Base-by-base conservation (phyloP, 2,113 vertebrate species). In the Turdus rufiventris region DNA sequence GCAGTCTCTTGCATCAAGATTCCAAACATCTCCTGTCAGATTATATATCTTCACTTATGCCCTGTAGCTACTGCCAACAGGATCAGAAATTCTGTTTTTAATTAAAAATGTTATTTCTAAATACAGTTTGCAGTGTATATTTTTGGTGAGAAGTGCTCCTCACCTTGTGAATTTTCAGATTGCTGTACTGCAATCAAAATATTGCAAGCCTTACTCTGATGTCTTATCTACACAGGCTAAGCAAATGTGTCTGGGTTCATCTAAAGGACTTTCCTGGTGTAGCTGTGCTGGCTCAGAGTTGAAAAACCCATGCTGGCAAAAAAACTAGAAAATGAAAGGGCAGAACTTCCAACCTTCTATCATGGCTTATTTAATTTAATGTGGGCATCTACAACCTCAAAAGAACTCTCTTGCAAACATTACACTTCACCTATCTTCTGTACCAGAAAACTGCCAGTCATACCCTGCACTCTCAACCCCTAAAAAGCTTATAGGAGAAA, bases 81-180 rank as follows among this genome's bases (percentile, higher is more conserved):
- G 88, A 94, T 96, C 89, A 94, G 89, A 96, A 97, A 96, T 92
- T 91, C 38, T 96, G 88, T 42, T 95, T 97, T 96, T 96, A 97
- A 97, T 97, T 97, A 96, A 96, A 97, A 96, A 93, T 70, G 89
- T 96, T 95, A 91, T 87, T 94, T 96, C 95, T 88, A 96, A 95
- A 97, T 95, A 76, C 92, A 93, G 60, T 95, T 95, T 90, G 86
- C 95, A 94, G 89, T 68, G 63, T 90, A 90, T 87, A 75, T 94
- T 94, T 80, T 95, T 91, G 94, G 92, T 92, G 94, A 96, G 91
- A 96, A 96, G 63, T 31, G 21, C 40, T 75, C 78, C 91, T 94
- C 90, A 95, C 94, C 85, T 94, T 94, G 88, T 96, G 94, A 97
- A 95, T 90, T 95, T 96, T 93, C 89, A 94, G 77, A 77, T 26